phyloP scores from a whole-genome alignment of 1,140 invertebrate genomes.

The Trichonephila clavipes region DNA sequence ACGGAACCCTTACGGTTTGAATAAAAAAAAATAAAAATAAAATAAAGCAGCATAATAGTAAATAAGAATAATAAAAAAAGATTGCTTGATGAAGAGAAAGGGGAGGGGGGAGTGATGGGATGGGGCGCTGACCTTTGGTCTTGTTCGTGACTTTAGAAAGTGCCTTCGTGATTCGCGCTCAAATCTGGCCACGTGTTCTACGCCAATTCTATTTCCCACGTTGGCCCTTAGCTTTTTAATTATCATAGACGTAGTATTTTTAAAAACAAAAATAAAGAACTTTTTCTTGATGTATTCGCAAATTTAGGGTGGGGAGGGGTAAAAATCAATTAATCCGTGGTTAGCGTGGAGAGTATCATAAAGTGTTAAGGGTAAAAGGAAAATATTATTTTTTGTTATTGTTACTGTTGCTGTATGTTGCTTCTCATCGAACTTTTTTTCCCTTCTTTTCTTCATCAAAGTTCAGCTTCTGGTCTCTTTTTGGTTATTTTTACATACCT shows the following conservation, averaged over 20 bases:
- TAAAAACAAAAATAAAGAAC: neutral
- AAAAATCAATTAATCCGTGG: conserved; percentile 70
- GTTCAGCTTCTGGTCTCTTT: conserved; percentile 35
- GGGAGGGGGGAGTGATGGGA: neutral
- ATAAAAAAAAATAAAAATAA: neutral
- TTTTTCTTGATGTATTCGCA: conserved; percentile 10
- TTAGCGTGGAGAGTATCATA: conserved; percentile 50
- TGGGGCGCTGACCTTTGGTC: conserved; percentile 62
- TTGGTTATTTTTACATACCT: conserved; percentile 31
- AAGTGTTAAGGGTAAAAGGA: conserved; percentile 45
- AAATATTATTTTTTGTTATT: neutral
- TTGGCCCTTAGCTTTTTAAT: conserved; percentile 51
- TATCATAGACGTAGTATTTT: conserved; percentile 30
- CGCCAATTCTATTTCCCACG: conserved; percentile 51
- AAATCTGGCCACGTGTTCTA: conserved; percentile 31
- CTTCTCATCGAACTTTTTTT: neutral
- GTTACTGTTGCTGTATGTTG: neutral
- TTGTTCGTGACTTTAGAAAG: conserved; percentile 68
- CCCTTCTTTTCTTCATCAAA: neutral
- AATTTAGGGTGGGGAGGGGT: neutral
- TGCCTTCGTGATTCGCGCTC: conserved; percentile 25
- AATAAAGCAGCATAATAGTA: conserved; percentile 10
- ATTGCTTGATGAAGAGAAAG: conserved; percentile 32
- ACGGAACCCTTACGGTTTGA: conserved; percentile 46
- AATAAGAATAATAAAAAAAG: conserved; percentile 30